Conservation (phyloP, 2,113 vertebrate species). For the Percina caprodes region DNA sequence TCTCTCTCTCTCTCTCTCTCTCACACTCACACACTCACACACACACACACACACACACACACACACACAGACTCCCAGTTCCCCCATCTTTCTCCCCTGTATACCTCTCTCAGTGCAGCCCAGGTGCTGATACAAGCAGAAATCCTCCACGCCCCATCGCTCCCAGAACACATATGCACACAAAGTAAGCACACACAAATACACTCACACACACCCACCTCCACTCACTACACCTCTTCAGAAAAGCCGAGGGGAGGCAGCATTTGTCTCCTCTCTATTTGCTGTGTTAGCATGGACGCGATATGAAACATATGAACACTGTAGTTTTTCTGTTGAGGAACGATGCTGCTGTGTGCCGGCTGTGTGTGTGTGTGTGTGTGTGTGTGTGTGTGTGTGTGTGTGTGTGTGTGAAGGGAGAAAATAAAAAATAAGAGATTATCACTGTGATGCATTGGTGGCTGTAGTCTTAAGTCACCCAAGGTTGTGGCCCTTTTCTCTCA, state of each 20-base stretch:
- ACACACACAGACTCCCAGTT: conserved; percentile 67
- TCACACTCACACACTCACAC: conserved; percentile 33
- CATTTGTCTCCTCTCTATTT: conserved; percentile 74
- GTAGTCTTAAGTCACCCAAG: conserved; percentile 76
- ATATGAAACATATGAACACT: conserved; percentile 66
- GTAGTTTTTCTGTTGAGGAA: conserved; percentile 56
- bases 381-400: conserved; percentile 29
- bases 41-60: conserved; percentile 42
- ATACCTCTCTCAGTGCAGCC: conserved; percentile 79
- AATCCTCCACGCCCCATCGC: conserved; percentile 83
- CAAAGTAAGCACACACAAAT: conserved; percentile 56
- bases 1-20: conserved; percentile 20
- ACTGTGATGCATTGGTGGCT: conserved; percentile 75
- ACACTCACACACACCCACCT: conserved; percentile 55
- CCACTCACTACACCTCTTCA: conserved; percentile 68
- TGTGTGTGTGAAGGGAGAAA: conserved; percentile 42
- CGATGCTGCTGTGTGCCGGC: conserved; percentile 52
- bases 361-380: conserved; percentile 21
- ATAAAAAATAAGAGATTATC: conserved; percentile 73
- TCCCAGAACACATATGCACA: conserved; percentile 77
- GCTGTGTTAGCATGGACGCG: conserved; percentile 76
- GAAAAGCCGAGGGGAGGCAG: conserved; percentile 72
- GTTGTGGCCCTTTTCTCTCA: conserved; percentile 76
- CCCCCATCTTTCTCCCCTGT: conserved; percentile 79
- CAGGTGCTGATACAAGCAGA: conserved; percentile 87